phyloP scores from a whole-genome alignment of 2,888 invertebrate species.

The Callyntrura guangdongensis region DNA sequence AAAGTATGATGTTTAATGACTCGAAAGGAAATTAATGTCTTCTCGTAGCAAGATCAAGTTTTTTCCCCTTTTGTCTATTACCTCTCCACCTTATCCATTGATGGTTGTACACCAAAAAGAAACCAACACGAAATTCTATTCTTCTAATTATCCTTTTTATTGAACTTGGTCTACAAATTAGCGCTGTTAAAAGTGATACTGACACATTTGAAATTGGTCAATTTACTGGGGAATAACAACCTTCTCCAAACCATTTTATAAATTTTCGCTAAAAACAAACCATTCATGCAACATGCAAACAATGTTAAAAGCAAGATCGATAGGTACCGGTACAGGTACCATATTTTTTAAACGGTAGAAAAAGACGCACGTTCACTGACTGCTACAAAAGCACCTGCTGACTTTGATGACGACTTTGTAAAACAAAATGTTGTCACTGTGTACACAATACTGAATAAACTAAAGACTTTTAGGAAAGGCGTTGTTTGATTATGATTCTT shows the following conservation, averaged over 20 bases:
- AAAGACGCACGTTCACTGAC: no score
- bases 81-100: no score
- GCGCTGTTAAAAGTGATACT: background rate
- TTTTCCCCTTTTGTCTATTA: slow-evolving; percentile 5
- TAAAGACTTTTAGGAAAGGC: no score
- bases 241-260: background rate
- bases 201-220: slow-evolving; percentile 11
- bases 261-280: background rate
- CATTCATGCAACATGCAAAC: background rate
- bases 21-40: slow-evolving; percentile 44
- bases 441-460: no score
- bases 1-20: slow-evolving; percentile 35
- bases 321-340: no score
- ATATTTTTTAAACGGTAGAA: no score
- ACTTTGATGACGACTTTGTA: no score
- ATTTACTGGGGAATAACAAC: background rate
- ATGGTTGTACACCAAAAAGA: background rate
- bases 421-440: no score
- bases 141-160: slow-evolving; percentile 46
- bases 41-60: slow-evolving; percentile 30
- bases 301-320: background rate
- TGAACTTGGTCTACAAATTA: slow-evolving; percentile 54
- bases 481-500: background rate
- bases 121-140: background rate
- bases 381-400: no score